Conservation (phyloP, 2,888 invertebrate species). For the Andrena fulva region DNA sequence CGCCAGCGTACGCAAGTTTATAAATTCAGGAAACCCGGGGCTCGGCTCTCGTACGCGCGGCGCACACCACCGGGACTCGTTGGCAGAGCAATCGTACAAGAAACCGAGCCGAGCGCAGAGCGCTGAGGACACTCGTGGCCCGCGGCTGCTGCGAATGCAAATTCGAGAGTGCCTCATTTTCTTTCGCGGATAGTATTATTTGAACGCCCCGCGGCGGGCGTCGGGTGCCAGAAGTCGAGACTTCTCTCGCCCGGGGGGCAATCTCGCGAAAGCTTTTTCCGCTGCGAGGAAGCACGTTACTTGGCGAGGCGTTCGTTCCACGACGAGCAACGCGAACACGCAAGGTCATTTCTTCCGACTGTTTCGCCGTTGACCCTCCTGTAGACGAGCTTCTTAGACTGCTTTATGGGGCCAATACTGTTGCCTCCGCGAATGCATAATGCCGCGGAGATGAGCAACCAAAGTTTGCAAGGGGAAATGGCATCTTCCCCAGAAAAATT, state of each 20-base stretch:
- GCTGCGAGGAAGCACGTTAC: background rate
- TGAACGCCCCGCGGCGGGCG: conserved; percentile 36
- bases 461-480: too few species aligned
- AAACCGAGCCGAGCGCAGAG: conserved; percentile 37
- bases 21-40: conserved; percentile 46
- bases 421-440: too few species aligned
- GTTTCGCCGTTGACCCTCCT: too few species aligned
- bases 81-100: conserved; percentile 37
- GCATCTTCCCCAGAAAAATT: too few species aligned
- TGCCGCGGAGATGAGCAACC: too few species aligned
- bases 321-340: background rate
- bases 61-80: background rate
- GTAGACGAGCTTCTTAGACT: too few species aligned
- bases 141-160: conserved; percentile 72
- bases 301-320: background rate
- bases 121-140: conserved; percentile 64
- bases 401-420: too few species aligned
- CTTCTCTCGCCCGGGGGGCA: background rate
- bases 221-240: conserved; percentile 44
- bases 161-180: conserved; percentile 75
- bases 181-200: conserved; percentile 68
- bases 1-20: conserved; percentile 9
- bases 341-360: too few species aligned
- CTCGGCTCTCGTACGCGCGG: background rate
- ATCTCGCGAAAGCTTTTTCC: conserved; percentile 10